Evolutionary conservation across 2,797 vertebrate species (phyloP).

Genomic region (Oreochromis mossambicus): DNA sequence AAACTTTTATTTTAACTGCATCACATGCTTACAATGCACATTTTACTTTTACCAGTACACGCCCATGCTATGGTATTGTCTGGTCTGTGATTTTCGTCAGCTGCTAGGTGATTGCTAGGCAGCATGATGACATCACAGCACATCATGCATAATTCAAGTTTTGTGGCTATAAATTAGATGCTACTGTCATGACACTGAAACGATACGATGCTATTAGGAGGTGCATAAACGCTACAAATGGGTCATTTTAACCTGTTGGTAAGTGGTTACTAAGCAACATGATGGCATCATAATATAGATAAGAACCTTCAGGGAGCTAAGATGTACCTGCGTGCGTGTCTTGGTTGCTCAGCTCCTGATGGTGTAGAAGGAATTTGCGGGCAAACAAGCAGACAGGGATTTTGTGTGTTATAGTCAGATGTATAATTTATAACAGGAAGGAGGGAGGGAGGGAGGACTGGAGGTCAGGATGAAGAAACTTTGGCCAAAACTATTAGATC

Average conservation of each 20-base stretch:
- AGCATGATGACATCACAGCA: not conserved
- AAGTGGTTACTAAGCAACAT: not conserved
- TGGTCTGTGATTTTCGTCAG: not conserved
- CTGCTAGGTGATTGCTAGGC: not conserved
- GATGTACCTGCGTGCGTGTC: not conserved
- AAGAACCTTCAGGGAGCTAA: not conserved
- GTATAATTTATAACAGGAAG: not conserved
- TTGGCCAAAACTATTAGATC: not conserved
- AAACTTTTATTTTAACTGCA: not conserved
- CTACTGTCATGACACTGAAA: not conserved
- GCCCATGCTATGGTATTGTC: not conserved
- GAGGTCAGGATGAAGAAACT: not conserved
- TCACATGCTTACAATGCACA: not conserved
- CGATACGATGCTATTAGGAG: not conserved
- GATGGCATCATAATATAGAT: not conserved
- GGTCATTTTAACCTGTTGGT: not conserved
- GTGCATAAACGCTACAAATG: not conserved
- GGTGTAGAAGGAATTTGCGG: not conserved
- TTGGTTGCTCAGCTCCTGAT: not conserved
- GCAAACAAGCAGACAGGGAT: not conserved
- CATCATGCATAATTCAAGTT: not conserved
- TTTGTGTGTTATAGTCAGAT: not conserved
- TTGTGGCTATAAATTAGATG: not conserved
- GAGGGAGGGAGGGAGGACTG: not conserved
- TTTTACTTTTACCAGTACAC: not conserved